Conservation (phyloP, 2,113 vertebrate genomes). For the Empidonax alnorum region DNA sequence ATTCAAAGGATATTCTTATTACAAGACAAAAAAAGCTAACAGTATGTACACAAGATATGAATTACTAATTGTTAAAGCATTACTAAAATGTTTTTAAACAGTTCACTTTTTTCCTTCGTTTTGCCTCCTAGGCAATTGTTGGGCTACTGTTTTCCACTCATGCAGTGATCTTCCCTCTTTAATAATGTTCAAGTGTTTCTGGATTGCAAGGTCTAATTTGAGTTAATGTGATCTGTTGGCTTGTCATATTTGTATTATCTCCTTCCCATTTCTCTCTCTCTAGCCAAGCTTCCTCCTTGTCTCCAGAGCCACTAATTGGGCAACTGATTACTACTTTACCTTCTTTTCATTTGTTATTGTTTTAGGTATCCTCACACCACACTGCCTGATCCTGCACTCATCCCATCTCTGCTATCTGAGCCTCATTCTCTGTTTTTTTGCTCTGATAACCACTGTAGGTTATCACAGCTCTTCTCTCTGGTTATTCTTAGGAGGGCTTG, state of each 20-base stretch:
- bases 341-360: not conserved
- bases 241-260: not conserved
- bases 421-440: accelerated
- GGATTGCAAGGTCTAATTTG: not conserved
- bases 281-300: not conserved
- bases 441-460: not conserved
- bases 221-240: not conserved
- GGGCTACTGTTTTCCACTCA: not conserved
- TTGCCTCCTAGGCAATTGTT: not conserved
- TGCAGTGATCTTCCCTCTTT: not conserved
- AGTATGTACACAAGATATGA: accelerated
- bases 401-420: accelerated
- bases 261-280: not conserved
- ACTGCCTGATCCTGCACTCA: not conserved
- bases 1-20: not conserved
- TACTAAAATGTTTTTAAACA: not conserved
- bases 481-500: not conserved
- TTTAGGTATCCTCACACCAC: not conserved
- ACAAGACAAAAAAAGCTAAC: not conserved
- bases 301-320: not conserved
- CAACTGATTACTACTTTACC: not conserved
- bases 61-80: not conserved
- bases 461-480: not conserved
- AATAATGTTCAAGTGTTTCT: not conserved
- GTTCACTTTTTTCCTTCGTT: not conserved